Evolutionary conservation across 64 coral and sea anemone species (phyloP).

Genomic region (Hydrozoanthus tunicans): DNA sequence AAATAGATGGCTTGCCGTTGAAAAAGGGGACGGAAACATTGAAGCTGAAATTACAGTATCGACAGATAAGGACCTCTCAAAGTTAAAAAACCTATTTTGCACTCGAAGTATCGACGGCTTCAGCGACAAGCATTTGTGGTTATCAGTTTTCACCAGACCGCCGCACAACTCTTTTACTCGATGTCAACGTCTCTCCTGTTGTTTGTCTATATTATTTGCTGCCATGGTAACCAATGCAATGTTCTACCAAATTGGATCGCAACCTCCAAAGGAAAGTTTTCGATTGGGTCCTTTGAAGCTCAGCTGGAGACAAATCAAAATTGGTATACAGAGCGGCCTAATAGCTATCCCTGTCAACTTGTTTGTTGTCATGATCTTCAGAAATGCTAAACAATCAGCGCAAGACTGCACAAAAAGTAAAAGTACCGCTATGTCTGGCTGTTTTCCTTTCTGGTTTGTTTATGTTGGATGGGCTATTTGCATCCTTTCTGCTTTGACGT

Average conservation of each 20-base stretch:
- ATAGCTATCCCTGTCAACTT: constrained; percentile 30
- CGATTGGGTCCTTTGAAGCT: constrained; percentile 9
- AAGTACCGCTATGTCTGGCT: background rate
- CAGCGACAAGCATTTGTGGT: constrained; percentile 49
- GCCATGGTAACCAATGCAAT: constrained; percentile 45
- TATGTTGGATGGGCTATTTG: constrained; percentile 58
- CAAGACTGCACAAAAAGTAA: background rate
- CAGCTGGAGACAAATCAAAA: constrained; percentile 36
- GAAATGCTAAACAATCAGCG: constrained; percentile 17
- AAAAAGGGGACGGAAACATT: constrained; percentile 40
- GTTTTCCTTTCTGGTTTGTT: constrained; percentile 3
- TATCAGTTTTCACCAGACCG: constrained; percentile 41
- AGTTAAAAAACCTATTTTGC: constrained; percentile 31
- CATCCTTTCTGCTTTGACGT: background rate
- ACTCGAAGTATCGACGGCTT: constrained; percentile 25
- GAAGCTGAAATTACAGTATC: constrained; percentile 29
- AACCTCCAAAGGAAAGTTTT: background rate
- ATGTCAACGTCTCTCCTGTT: constrained; percentile 42
- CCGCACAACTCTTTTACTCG: constrained; percentile 28
- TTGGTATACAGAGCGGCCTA: constrained; percentile 36
- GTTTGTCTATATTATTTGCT: constrained; percentile 53
- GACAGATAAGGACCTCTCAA: constrained; percentile 14
- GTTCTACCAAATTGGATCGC: constrained; percentile 35
- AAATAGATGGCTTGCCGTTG: constrained; percentile 54
- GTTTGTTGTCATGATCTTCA: constrained; percentile 19